Evolutionary conservation across 2,113 vertebrate genomes (phyloP).

Genomic region (Acanthisitta chloris): DNA sequence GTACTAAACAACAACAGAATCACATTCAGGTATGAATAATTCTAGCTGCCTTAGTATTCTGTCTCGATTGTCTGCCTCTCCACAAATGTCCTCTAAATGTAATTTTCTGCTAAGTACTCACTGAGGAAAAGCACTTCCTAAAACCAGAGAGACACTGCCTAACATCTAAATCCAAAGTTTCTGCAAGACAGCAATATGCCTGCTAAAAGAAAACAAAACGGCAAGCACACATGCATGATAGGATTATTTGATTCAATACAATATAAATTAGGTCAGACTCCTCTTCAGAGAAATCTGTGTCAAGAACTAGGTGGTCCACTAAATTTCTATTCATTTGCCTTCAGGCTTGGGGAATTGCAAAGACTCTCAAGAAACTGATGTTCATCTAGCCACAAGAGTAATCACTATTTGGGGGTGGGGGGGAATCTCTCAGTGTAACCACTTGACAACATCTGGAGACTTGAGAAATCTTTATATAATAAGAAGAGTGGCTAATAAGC

Average conservation of each 20-base stretch:
- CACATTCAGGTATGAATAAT: background rate
- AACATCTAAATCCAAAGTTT: background rate
- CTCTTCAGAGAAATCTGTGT: conserved; percentile 43
- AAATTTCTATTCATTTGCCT: conserved; percentile 61
- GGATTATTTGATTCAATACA: conserved; percentile 48
- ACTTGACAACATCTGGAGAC: background rate
- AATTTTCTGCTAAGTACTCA: background rate
- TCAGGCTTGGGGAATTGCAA: conserved; percentile 48
- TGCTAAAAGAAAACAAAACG: conserved; percentile 4
- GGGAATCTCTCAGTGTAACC: background rate
- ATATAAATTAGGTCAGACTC: conserved; percentile 59
- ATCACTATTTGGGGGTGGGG: background rate
- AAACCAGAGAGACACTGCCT: background rate
- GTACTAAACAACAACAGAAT: background rate
- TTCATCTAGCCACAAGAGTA: background rate
- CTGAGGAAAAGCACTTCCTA: background rate
- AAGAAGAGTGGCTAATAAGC: background rate
- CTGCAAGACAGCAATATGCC: background rate
- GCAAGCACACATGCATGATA: conserved; percentile 13
- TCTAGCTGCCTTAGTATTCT: background rate
- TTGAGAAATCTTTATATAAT: background rate
- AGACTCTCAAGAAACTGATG: conserved; percentile 27
- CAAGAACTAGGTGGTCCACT: conserved; percentile 55
- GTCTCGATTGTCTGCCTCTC: background rate
- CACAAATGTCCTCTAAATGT: background rate